Percentiles rank a stretch among this genome's conserved stretches.
phyloP scores from a whole-genome alignment of 2,113 vertebrate genomes.

The Nothocercus nigrocapillus region DNA sequence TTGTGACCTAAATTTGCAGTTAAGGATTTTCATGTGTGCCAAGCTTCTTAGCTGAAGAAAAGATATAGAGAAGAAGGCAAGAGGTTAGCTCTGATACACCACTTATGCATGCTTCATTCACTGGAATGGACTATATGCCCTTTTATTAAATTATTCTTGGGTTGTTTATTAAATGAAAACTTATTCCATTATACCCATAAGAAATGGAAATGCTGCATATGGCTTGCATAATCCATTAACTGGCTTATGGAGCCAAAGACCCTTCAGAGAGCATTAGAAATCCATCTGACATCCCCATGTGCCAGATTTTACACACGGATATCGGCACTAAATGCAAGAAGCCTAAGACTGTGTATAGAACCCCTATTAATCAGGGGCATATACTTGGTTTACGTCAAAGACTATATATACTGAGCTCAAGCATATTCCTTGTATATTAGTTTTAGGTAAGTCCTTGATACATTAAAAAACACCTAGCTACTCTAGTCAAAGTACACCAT shows the following conservation, averaged over 20 bases:
- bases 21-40: neutral
- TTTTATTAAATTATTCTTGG: conserved; percentile 48
- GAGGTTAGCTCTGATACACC: neutral
- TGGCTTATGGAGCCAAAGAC: neutral
- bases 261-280: conserved; percentile 45
- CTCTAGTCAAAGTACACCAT: neutral
- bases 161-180: conserved; percentile 61
- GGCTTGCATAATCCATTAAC: conserved; percentile 48
- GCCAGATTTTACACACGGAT: conserved; percentile 18
- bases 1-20: neutral
- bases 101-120: neutral
- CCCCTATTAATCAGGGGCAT: neutral
- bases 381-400: neutral
- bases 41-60: neutral
- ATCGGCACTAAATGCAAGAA: neutral
- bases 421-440: neutral
- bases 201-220: conserved; percentile 26
- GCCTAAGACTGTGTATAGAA: neutral
- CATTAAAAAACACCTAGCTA: neutral
- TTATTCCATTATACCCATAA: conserved; percentile 19
- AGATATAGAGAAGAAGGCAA: neutral
- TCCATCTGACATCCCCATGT: neutral
- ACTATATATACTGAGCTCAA: neutral
- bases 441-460: neutral
- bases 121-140: conserved; percentile 11